These are phyloP conservation scores for Lasioglossum villosulum DNA, from an alignment of 2,888 invertebrate genomes.

Conservation along the genomic window DNA sequence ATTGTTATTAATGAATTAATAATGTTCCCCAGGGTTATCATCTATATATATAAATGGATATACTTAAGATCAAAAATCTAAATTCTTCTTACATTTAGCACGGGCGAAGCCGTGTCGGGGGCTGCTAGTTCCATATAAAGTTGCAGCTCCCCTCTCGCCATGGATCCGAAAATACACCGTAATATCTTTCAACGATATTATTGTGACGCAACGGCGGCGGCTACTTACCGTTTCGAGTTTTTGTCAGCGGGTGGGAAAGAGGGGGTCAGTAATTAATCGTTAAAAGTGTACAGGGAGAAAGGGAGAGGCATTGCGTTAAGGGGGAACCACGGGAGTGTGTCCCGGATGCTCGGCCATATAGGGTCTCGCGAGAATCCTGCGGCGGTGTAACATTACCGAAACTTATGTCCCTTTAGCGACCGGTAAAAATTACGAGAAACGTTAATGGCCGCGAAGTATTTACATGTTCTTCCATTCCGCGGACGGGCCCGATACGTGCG, in stretches of 20 bases:
- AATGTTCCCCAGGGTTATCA: too few species aligned
- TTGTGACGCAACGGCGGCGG: constrained; percentile 13
- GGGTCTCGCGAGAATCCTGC: constrained; percentile 30
- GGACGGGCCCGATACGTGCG: constrained; percentile 32
- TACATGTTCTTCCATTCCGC: constrained; percentile 39
- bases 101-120: too few species aligned
- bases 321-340: background rate
- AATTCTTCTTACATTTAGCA: too few species aligned
- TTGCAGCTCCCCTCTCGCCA: background rate
- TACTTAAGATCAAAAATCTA: too few species aligned
- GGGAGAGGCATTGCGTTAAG: constrained; percentile 13
- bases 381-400: constrained; percentile 53
- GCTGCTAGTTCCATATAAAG: constrained; percentile 8
- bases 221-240: background rate
- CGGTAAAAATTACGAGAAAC: constrained; percentile 52
- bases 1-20: too few species aligned
- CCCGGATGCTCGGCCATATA: constrained; percentile 16
- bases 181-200: constrained; percentile 14
- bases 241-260: background rate
- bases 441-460: constrained; percentile 56
- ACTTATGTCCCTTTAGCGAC: constrained; percentile 54
- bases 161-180: background rate
- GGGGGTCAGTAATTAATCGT: constrained; percentile 33
- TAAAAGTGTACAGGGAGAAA: constrained; percentile 7
- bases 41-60: too few species aligned